A percentile compares a stretch with the other conserved stretches of the same genome.
These are phyloP conservation scores for Nomia melanderi DNA, from an alignment of 1,140 invertebrate species.

Conservation along the genomic window DNA sequence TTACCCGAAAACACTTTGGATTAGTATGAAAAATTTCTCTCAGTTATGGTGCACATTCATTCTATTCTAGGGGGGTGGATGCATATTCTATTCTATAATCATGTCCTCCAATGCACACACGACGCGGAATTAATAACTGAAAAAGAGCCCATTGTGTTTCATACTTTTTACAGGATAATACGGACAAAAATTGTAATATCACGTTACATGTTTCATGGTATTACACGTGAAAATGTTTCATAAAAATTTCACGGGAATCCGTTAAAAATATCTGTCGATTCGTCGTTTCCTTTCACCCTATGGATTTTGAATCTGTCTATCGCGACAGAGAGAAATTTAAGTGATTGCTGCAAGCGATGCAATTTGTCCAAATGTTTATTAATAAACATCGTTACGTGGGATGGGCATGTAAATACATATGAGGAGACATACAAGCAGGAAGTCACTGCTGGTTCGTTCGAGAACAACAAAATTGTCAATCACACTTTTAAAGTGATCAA, in stretches of 20 bases:
- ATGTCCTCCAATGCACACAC: conserved; percentile 25
- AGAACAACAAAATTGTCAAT: background rate
- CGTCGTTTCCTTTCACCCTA: conserved; percentile 25
- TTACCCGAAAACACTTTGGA: conserved; percentile 16
- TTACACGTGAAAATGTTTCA: conserved; percentile 15
- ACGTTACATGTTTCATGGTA: too few relatives aligned
- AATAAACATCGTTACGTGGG: conserved; percentile 20
- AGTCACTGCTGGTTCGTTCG: background rate
- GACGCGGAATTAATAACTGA: conserved; percentile 20
- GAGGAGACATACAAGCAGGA: conserved; percentile 21
- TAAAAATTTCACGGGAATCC: conserved; percentile 12
- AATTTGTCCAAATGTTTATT: conserved; percentile 27
- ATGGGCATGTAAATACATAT: conserved; percentile 15
- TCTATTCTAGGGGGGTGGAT: conserved; percentile 54
- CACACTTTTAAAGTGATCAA: too few relatives aligned
- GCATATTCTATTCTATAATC: conserved; percentile 31
- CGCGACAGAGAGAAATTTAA: conserved; percentile 23
- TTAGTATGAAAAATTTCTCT: conserved; percentile 56
- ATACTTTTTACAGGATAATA: background rate
- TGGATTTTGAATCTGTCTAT: conserved; percentile 25
- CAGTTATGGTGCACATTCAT: conserved; percentile 42
- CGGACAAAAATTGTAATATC: too few relatives aligned
- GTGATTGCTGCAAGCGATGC: conserved; percentile 48
- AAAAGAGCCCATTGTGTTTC: background rate
- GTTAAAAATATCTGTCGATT: conserved; percentile 18